These are phyloP conservation scores for Channallabes apus DNA, from an alignment of 2,797 vertebrate species.

Conservation along the genomic window DNA sequence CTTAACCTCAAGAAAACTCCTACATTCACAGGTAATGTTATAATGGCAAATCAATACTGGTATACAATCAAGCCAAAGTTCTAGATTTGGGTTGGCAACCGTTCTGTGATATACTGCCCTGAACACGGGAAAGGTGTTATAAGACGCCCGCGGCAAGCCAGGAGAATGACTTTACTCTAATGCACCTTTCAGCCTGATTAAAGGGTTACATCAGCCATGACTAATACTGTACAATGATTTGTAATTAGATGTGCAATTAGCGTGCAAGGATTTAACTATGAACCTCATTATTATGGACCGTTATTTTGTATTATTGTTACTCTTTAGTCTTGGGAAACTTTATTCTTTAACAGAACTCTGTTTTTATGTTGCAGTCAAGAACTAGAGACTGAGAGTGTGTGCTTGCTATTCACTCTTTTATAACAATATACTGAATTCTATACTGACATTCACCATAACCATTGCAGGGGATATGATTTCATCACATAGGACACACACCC, in stretches of 20 bases:
- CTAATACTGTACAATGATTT: conserved; percentile 31
- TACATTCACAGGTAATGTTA: neutral
- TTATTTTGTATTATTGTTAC: conserved; percentile 28
- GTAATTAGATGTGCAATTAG: conserved; percentile 26
- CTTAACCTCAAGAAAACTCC: neutral
- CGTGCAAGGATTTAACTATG: conserved; percentile 2
- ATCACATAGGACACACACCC: neutral
- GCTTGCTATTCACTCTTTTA: neutral
- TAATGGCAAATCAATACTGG: neutral
- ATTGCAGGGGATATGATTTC: neutral
- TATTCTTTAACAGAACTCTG: conserved; percentile 12
- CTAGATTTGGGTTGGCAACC: neutral
- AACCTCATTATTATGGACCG: conserved; percentile 12
- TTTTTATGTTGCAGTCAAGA: conserved; percentile 20
- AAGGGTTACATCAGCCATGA: conserved; percentile 19
- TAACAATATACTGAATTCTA: neutral
- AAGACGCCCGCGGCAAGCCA: neutral
- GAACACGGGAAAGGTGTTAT: neutral
- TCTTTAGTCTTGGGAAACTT: neutral
- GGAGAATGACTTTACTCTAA: conserved; percentile 8
- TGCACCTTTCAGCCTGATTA: conserved; percentile 27
- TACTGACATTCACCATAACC: neutral
- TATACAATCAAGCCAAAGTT: neutral
- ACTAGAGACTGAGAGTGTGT: neutral
- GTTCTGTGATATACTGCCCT: neutral